Conservation (phyloP, 2,113 vertebrate genomes). For the Calyptomena viridis region DNA sequence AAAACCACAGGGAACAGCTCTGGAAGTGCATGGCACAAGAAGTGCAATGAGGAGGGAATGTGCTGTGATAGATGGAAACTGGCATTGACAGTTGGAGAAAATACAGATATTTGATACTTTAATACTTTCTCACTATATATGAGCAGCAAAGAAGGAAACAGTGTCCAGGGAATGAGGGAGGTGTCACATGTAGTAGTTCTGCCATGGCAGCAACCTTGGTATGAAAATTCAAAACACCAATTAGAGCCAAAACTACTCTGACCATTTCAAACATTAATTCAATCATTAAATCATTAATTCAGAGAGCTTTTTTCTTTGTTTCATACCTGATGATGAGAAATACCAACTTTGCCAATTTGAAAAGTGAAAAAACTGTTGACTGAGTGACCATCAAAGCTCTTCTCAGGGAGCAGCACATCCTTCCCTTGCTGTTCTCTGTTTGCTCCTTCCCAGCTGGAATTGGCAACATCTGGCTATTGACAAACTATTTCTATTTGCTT, state of each 20-base stretch:
- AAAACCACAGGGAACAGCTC: not conserved
- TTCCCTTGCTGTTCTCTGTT: not conserved
- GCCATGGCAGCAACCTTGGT: not conserved
- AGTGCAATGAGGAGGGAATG: not conserved
- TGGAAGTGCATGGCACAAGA: rapidly evolving
- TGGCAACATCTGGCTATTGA: not conserved
- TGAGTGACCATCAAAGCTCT: not conserved
- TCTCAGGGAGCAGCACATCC: not conserved
- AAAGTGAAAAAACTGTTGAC: not conserved
- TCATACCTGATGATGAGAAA: not conserved
- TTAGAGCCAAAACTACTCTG: not conserved
- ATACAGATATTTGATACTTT: not conserved
- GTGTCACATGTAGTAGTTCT: not conserved
- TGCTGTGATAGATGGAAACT: not conserved
- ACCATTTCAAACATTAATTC: not conserved
- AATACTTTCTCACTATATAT: not conserved
- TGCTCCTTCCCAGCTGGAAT: not conserved
- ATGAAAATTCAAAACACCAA: not conserved
- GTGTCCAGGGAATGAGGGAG: not conserved
- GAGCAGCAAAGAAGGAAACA: not conserved
- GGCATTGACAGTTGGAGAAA: not conserved
- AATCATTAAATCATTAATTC: not conserved
- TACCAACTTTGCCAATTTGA: not conserved
- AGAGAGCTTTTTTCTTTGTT: not conserved
- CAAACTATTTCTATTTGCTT: not conserved